phyloP scores from a whole-genome alignment of 2,888 invertebrate species.

The Tenthredo scrophulariae region DNA sequence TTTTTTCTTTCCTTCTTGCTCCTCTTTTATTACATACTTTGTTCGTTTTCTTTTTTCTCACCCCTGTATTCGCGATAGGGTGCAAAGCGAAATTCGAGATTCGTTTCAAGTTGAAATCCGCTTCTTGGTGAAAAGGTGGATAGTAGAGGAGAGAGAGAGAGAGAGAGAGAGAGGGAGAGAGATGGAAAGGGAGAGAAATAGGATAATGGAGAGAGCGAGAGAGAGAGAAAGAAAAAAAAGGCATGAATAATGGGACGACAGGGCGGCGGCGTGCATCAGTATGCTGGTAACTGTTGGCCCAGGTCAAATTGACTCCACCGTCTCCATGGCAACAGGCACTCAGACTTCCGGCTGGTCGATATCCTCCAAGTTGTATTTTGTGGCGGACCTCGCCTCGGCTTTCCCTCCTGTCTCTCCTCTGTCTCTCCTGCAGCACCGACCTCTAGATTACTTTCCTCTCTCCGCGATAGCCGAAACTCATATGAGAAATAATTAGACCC shows the following conservation, averaged over 20 bases:
- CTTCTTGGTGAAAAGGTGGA: slow-evolving; percentile 40
- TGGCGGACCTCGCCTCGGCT: slow-evolving; percentile 67
- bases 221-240: slow-evolving; percentile 60
- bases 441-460: slow-evolving; percentile 37
- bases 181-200: slow-evolving; percentile 45
- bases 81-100: slow-evolving; percentile 12
- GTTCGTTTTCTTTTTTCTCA: not conserved
- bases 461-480: not conserved
- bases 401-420: slow-evolving; percentile 47
- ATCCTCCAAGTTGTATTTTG: slow-evolving; percentile 77
- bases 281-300: slow-evolving; percentile 76
- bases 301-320: slow-evolving; percentile 81
- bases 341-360: slow-evolving; percentile 80
- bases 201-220: slow-evolving; percentile 29
- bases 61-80: slow-evolving; percentile 13
- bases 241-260: slow-evolving; percentile 71
- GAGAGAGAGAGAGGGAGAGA: not conserved
- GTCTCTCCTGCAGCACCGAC: slow-evolving; percentile 31
- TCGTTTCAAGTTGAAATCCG: slow-evolving; percentile 27
- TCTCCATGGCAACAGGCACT: slow-evolving; percentile 81
- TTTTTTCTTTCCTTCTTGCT: not conserved
- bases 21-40: not conserved
- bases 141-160: slow-evolving; percentile 13
- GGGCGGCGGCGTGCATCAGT: slow-evolving; percentile 68
- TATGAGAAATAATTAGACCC: slow-evolving; percentile 1